Base-by-base conservation (phyloP, 1,140 invertebrate species). In the Lutraria rhynchaena region DNA sequence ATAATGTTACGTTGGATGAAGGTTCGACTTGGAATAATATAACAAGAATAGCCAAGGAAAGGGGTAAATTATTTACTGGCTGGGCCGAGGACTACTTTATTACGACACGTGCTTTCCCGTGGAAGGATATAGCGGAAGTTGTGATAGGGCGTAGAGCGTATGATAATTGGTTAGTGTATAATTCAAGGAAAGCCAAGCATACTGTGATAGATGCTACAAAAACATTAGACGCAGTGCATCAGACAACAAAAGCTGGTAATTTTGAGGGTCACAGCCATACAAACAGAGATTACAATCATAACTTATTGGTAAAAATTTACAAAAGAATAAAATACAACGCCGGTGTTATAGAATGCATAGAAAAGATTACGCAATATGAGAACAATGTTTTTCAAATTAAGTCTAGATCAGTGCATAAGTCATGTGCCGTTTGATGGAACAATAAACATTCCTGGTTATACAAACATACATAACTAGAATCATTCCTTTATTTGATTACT, bases 11-110 rank as follows among this genome's bases (percentile, higher is more conserved):
- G 13, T 33, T 49, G 11, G 37, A 29, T 2, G 86, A 87, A 69
- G 85, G 75, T 5, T 70, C 71, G 22, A 60, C 77, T 17, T 85
- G 76, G 61, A 46, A 78, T 2, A 71, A 55, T 1, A 70, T 88
- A 22, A 35, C n/a, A 29, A 44, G 29, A 22, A 70, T 83, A 19
- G 82, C 83, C 1, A 74, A 81, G 15, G 33, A 37, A 17, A 41
- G 85, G 1, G 87, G 86, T 4, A 82, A 75, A 63, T 44, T 85
- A 0, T 89, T 85, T 57, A 78, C 75, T 3, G 75, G 75, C 13
- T 78, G 83, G 58, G 87, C 88, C 0, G 83, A 86, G 44, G 88
- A 89, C 61, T 88, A 82, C 71, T 89, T 89, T 55, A 83, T 89
- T 11, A 85, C 85, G 11, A 44, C 81, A 24, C 37, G 55, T 31